Evolutionary conservation across 2,797 vertebrate genomes (phyloP).

Genomic region (Sylvia borin): DNA sequence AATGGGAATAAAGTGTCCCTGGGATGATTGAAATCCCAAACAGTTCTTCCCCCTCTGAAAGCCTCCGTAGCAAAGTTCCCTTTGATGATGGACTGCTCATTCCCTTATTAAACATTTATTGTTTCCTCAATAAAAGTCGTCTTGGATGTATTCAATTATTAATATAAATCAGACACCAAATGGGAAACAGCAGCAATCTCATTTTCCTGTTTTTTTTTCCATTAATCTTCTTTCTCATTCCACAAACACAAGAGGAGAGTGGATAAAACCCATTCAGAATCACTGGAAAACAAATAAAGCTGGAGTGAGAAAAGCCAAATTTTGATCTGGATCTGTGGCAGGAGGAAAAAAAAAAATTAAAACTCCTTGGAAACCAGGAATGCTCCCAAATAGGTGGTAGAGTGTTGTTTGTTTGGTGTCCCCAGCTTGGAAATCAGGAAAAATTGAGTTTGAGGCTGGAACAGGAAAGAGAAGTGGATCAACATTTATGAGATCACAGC

Average conservation of each 20-base stretch:
- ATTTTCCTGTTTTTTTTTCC: not conserved
- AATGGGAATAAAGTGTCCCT: not conserved
- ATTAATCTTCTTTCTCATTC: conserved; percentile 41
- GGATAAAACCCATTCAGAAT: not conserved
- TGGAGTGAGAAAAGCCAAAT: not conserved
- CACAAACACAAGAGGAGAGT: not conserved
- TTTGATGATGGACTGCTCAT: conserved; percentile 45
- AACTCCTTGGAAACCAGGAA: not conserved
- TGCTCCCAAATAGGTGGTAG: not conserved
- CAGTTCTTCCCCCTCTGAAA: not conserved
- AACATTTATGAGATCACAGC: not conserved
- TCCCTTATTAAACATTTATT: conserved; percentile 63
- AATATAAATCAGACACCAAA: conserved; percentile 46
- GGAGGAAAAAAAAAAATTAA: not conserved
- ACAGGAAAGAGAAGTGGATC: not conserved
- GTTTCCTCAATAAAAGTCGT: conserved; percentile 63
- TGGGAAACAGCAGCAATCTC: conserved; percentile 33
- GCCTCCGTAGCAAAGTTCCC: not conserved
- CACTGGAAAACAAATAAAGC: not conserved
- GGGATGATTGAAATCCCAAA: conserved; percentile 24
- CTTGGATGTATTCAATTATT: conserved; percentile 54
- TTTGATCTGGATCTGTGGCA: not conserved
- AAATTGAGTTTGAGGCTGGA: not conserved
- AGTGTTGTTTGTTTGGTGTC: not conserved
- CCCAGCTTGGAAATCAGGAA: not conserved